phyloP scores from a whole-genome alignment of 2,113 vertebrate species.

The Pelusios castaneus region DNA sequence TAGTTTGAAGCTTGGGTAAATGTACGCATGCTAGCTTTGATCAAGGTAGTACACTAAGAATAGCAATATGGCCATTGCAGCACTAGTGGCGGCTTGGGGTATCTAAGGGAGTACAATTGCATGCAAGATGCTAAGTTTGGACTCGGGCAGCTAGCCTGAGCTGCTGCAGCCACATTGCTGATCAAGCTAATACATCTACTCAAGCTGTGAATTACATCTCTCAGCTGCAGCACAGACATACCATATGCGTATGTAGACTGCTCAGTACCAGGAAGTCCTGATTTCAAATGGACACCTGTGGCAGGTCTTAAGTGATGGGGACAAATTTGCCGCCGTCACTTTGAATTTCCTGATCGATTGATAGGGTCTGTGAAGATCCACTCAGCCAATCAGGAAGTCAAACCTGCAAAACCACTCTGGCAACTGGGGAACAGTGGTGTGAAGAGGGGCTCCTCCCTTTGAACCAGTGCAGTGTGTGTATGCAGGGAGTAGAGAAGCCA shows the following conservation, averaged over 20 bases:
- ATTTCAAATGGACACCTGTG: background rate
- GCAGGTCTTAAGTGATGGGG: too few species aligned
- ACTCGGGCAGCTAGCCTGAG: background rate
- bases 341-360: too few species aligned
- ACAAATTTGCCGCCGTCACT: too few species aligned
- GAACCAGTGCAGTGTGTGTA: too few species aligned
- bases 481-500: too few species aligned
- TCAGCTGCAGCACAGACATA: background rate
- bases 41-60: background rate
- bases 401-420: too few species aligned
- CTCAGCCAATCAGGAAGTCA: too few species aligned
- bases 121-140: background rate
- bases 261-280: fast-evolving
- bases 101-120: too few species aligned
- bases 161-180: background rate
- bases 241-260: background rate
- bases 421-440: too few species aligned
- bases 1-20: background rate
- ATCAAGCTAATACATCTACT: background rate
- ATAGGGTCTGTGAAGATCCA: too few species aligned
- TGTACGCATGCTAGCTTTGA: background rate
- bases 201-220: background rate
- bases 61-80: background rate
- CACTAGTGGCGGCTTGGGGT: too few species aligned
- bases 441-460: too few species aligned